A percentile compares a stretch with the other conserved stretches of the same genome.
Conservation (phyloP, 2,113 vertebrate genomes). For the Pongo abelii region DNA sequence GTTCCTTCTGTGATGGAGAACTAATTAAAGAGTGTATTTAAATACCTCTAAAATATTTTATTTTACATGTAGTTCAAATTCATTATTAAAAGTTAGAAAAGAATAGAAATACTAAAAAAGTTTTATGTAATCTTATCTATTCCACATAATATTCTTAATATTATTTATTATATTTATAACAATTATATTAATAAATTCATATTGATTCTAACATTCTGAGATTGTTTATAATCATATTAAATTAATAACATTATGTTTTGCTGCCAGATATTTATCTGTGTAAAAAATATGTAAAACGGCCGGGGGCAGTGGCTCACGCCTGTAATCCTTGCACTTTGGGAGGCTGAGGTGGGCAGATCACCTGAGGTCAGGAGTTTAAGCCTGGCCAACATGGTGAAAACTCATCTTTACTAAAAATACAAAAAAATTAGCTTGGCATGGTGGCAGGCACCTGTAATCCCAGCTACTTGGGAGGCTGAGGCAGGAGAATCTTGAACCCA, state of each 20-base stretch:
- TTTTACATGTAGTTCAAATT: conserved; percentile 27
- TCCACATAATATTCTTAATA: neutral
- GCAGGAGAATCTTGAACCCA: too few species aligned
- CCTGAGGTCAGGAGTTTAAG: too few species aligned
- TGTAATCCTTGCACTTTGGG: too few species aligned
- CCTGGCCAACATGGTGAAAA: too few species aligned
- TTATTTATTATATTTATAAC: neutral
- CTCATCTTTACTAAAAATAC: too few species aligned
- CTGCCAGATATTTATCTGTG: neutral
- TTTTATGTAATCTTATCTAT: neutral
- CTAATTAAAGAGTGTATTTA: neutral
- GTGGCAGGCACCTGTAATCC: too few species aligned
- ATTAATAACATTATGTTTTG: neutral
- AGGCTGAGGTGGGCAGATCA: too few species aligned
- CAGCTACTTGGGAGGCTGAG: too few species aligned
- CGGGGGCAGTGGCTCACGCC: too few species aligned
- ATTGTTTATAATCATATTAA: neutral
- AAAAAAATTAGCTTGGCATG: too few species aligned
- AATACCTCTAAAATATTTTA: neutral
- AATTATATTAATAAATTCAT: neutral
- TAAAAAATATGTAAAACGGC: neutral
- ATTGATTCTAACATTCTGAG: neutral
- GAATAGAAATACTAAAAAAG: neutral
- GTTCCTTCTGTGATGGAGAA: conserved; percentile 3
- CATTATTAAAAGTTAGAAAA: conserved; percentile 19